Evolutionary conservation across 2,113 vertebrate genomes (phyloP).

Genomic region (Dipodomys spectabilis): DNA sequence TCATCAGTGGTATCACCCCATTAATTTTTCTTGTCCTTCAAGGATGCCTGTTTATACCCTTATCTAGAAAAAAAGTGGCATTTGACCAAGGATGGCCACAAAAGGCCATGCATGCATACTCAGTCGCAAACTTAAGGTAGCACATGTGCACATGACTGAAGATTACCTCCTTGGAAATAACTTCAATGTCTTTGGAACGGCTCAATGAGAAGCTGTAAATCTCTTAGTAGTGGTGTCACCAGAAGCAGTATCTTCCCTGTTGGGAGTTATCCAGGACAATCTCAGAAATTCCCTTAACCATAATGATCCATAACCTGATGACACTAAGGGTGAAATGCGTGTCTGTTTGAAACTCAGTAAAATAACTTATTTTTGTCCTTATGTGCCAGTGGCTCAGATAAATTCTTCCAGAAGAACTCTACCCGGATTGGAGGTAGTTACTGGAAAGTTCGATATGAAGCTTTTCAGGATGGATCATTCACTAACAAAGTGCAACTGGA

Average conservation of each 20-base stretch:
- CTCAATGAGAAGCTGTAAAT: not conserved
- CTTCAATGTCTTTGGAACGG: conserved; percentile 24
- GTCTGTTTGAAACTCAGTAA: not conserved
- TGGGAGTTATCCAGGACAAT: not conserved
- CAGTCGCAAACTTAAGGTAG: too few relatives aligned
- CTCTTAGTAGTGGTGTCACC: not conserved
- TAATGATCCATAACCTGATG: conserved; percentile 18
- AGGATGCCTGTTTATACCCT: too few relatives aligned
- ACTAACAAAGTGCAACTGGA: conserved; percentile 80
- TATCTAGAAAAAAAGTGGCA: too few relatives aligned
- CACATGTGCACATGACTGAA: too few relatives aligned
- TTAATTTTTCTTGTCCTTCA: too few relatives aligned
- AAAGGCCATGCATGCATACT: too few relatives aligned
- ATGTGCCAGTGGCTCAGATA: conserved; percentile 81
- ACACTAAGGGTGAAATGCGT: not conserved
- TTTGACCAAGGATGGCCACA: too few relatives aligned
- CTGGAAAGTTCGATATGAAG: conserved; percentile 88
- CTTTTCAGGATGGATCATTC: conserved; percentile 87
- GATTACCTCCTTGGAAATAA: not conserved
- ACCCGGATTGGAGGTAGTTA: conserved; percentile 86
- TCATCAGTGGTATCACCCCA: too few relatives aligned
- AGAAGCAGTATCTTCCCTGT: not conserved
- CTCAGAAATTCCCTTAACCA: conserved; percentile 11
- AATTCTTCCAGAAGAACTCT: conserved; percentile 82
- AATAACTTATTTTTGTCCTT: conserved; percentile 42